Base-by-base conservation (phyloP, 2,888 invertebrate species). In the Pherbina coryleti region DNA sequence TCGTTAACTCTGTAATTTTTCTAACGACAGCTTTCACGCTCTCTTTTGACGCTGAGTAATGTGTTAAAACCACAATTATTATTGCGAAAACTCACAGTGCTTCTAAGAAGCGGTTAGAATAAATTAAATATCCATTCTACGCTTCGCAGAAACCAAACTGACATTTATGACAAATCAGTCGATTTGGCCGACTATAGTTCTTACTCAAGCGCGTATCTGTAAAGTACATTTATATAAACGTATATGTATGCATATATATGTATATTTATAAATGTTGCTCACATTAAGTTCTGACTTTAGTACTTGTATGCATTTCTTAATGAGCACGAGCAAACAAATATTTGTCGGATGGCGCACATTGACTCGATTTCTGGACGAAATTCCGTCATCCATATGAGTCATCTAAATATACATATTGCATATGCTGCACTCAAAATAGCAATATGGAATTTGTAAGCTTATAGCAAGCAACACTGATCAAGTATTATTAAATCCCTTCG, bases 371-470 rank as follows among this genome's bases (percentile, higher is more conserved):
- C 67, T 49, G 67, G 49, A 22, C 25, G 51, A 49, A 28, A 69
- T 69, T 69, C 69, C 69, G 69, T 69, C 69, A 69, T 51, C 28
- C 51, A 69, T 31, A 28, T 69, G 69, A 69, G 69, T 69, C 69
- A 69, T 51, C 44, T 44, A 14, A 44, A 44, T 44, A 44, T 44
- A 44, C 44, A 44, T 44, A 44, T 44, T 44, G 44, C 44, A 44
- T 49, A 34, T 34, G 76, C 74, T 71, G 74, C 76, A 80, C 78
- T 75, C 75, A 64, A 75, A 78, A 75, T 75, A 64, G 62, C 78
- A 75, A 77, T 75, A 78, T 44, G 44, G 44, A 44, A 14, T 44
- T 44, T 1, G 11, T 44, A 3, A 11, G 44, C 37, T 37, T 37
- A 37, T 37, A 8, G 37, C 31, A 4, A 4, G 5, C 5, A 37